These are phyloP conservation scores for Oophaga sylvatica DNA, from an alignment of 2,797 vertebrate genomes.

Conservation along the genomic window DNA sequence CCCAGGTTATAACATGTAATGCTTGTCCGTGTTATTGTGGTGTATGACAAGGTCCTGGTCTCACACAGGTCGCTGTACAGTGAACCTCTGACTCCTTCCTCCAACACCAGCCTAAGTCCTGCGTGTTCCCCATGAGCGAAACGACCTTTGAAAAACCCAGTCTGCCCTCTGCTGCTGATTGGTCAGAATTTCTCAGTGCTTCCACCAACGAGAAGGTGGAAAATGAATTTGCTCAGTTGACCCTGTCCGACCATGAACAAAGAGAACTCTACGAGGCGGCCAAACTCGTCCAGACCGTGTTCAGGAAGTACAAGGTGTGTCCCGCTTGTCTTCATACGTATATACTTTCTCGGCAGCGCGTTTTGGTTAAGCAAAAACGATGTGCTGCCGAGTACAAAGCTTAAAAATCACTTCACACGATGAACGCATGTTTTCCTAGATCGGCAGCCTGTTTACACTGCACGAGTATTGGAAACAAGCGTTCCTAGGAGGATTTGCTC, in stretches of 20 bases:
- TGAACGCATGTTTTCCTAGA: too few species aligned
- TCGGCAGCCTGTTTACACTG: too few species aligned
- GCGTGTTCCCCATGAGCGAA: slow-evolving; percentile 84
- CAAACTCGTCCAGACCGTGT: slow-evolving; percentile 96
- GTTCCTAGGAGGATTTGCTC: too few species aligned
- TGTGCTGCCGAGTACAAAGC: too few species aligned
- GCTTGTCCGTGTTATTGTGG: neutral
- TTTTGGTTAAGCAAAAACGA: too few species aligned
- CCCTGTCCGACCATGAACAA: slow-evolving; percentile 96
- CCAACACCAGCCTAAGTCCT: slow-evolving; percentile 93
- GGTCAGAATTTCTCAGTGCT: slow-evolving; percentile 96
- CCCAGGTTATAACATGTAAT: neutral
- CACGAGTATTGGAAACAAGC: too few species aligned
- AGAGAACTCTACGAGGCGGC: slow-evolving; percentile 97
- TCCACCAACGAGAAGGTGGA: slow-evolving; percentile 96
- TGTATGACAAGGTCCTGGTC: neutral
- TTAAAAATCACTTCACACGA: too few species aligned
- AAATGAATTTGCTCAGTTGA: slow-evolving; percentile 95
- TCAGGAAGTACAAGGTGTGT: slow-evolving; percentile 97
- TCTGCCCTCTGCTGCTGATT: slow-evolving; percentile 92
- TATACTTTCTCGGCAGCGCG: too few species aligned
- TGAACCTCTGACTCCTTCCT: slow-evolving; percentile 89
- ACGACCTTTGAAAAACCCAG: slow-evolving; percentile 85
- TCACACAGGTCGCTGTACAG: slow-evolving; percentile 87
- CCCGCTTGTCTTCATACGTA: neutral